These are phyloP conservation scores for Ispidina lecontei DNA, from an alignment of 2,797 vertebrate genomes.

Conservation along the genomic window DNA sequence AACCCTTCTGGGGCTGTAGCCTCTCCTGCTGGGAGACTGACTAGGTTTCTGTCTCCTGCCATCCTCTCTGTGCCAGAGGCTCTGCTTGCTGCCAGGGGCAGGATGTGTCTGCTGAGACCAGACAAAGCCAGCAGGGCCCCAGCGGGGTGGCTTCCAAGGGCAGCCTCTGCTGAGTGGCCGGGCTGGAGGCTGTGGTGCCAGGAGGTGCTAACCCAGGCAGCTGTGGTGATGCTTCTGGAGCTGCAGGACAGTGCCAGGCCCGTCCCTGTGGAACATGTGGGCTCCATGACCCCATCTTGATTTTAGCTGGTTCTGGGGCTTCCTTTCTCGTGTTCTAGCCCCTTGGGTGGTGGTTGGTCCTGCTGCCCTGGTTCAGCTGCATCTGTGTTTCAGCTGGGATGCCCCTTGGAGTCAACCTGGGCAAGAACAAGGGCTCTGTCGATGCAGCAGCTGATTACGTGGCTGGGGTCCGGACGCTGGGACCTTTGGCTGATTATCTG, in stretches of 20 bases:
- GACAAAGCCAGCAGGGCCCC: background rate
- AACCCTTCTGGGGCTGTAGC: background rate
- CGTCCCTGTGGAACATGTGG: rapidly evolving
- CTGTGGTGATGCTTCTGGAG: background rate
- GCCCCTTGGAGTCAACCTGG: slow-evolving; percentile 94
- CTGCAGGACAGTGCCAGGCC: background rate
- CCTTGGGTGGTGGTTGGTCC: background rate
- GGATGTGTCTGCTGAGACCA: background rate
- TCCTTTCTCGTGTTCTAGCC: background rate
- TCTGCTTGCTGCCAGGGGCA: background rate
- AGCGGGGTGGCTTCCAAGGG: background rate
- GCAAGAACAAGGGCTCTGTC: slow-evolving; percentile 91
- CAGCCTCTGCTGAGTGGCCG: background rate
- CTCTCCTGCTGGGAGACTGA: background rate
- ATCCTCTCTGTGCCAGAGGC: background rate
- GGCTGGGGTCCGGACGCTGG: slow-evolving; percentile 85
- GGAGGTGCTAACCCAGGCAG: background rate
- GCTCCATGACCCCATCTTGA: background rate
- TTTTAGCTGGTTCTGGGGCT: background rate
- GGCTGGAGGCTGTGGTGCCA: background rate
- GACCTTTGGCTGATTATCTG: slow-evolving; percentile 93
- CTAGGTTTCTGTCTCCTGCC: background rate
- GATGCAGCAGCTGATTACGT: slow-evolving; percentile 88
- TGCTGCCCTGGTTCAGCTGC: background rate
- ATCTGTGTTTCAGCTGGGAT: slow-evolving; percentile 82